Percentiles rank a stretch among this genome's conserved stretches.
phyloP scores from a whole-genome alignment of 1,140 invertebrate genomes.

The Aphaenogaster ashmeadi region DNA sequence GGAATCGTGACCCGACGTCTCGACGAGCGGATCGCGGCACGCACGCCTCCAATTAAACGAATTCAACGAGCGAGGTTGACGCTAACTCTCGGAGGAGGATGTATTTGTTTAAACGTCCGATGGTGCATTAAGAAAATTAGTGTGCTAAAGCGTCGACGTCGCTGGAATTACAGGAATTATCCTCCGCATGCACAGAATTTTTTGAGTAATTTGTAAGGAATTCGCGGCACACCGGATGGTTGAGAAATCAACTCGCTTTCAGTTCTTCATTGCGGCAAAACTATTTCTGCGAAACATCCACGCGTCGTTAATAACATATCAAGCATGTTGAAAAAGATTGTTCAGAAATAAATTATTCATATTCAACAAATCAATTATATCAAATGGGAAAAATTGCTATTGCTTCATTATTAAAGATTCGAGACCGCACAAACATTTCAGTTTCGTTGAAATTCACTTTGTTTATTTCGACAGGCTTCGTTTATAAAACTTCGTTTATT shows the following conservation, averaged over 20 bases:
- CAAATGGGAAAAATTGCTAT: no score
- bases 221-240: neutral
- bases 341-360: neutral
- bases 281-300: neutral
- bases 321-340: neutral
- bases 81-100: neutral
- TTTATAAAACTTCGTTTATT: no score
- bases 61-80: constrained; percentile 25
- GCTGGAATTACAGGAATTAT: neutral
- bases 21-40: constrained; percentile 22
- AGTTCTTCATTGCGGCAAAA: neutral
- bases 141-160: neutral
- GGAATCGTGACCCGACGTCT: neutral
- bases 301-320: neutral
- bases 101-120: constrained; percentile 38
- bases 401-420: neutral
- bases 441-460: neutral
- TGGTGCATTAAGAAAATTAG: constrained; percentile 45
- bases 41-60: constrained; percentile 51
- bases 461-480: neutral
- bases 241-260: neutral
- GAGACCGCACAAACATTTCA: neutral
- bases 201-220: neutral
- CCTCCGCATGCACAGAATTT: neutral
- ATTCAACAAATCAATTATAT: no score